Base-by-base conservation (phyloP, 1,140 invertebrate species). In the Ptiloglossa arizonensis region DNA sequence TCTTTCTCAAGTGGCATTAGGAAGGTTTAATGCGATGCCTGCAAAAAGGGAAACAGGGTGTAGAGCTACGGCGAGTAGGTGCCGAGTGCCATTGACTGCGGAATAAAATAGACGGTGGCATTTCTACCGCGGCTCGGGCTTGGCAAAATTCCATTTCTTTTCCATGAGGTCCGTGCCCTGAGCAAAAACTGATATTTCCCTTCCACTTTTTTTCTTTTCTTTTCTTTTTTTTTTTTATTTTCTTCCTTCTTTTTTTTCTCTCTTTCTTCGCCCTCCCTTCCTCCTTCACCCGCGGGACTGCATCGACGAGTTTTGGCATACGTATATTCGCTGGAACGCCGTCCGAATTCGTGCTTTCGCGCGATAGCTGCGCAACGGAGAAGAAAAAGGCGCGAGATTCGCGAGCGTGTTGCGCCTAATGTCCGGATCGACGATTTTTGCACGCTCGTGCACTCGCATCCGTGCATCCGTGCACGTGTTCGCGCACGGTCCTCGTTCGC, bases 31-130 rank as follows among this genome's bases (percentile, higher is more conserved):
- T 81, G 72, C 68, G 67, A 68, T 60, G 68, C 50, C 50, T 57
- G 29, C 76, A 85, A 84, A 80, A 83, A 83, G 82, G 67, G 44
- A 76, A 85, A 83, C 82, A 76, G 71, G 60, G 41, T 72, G 77
- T 60, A 67, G 67, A n/a, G 48, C 60, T n/a, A 70, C 29, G 68
- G 46, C 57, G 57, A 63, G 68, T 59, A 54, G 67, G 68, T 63
- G 68, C 67, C 82, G 66, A 75, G 77, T 85, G 82, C 78, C 83
- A 84, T 85, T 85, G 78, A 85, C 83, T 85, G 82, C 72, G 22
- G 83, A 73, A 84, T 83, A 83, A 85, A 85, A 85, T 85, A 84
- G 78, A 68, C 68, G 67, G 32, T 60, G 69, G 60, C 75, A 41
- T 82, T 75, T 74, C 64, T 50, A 54, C 46, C 71, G 63, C 67